Evolutionary conservation across 2,797 vertebrate species (phyloP), one percentile per base, ranked within the genome.

Genomic region (Danio tinwini): DNA sequence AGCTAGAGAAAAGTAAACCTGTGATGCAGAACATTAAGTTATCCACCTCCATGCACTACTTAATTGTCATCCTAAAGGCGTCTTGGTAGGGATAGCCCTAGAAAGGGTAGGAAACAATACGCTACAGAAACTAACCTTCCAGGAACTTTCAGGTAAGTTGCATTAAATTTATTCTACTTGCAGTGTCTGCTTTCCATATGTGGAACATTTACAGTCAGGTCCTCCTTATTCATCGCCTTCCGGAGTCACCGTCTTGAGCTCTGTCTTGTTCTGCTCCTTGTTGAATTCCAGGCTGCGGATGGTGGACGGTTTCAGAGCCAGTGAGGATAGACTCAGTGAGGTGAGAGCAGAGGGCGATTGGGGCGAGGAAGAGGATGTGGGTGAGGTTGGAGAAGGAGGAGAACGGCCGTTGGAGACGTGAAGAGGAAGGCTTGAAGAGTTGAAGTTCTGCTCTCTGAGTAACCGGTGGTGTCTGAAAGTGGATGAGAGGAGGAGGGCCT

Each of bases 401-500:
- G 89, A 88, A 72, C 82, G 85, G 80, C 89, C 88, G 64, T 88
- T 88, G 82, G 89, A 87, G 75, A 86, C 56, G 44, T 89, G 75
- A 70, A 89, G 53, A 44, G 82, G 37, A 50, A 81, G 45, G n/a
- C 91, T 91, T 70, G 90, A 74, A 10, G 56, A 68, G 63, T 80
- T 79, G 42, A 76, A 78, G 77, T 85, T 90, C 86, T 93, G 92
- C 86, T 93, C 90, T 4, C 87, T 85, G 13, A 93, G 91, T 42
- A 91, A 91, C 67, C 90, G 91, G 77, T 91, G 92, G 8, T 92
- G 91, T 44, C 86, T 88, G 13, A 94, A 83, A 74, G 92, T 88
- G 76, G 93, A 92, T 76, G 93, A 94, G 76, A 94, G 92, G 49
- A 94, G 92, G 80, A 94, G 88, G 70, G 93, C 92, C 88, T 95